Evolutionary conservation across 2,888 invertebrate genomes (phyloP).

Genomic region (Notocelia uddmanniana): DNA sequence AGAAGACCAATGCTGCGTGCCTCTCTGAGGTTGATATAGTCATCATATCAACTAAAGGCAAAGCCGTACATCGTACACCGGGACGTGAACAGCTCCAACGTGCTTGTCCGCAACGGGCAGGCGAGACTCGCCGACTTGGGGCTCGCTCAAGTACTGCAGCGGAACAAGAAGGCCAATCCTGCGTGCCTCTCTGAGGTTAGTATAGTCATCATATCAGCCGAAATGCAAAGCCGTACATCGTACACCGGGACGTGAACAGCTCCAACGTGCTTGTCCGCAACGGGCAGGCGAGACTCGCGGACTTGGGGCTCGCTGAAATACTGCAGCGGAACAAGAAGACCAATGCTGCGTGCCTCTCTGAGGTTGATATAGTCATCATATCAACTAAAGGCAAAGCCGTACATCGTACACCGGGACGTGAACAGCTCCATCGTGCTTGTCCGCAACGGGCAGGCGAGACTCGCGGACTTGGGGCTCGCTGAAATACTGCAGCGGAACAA

Average conservation of each 20-base stretch:
- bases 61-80: constrained; percentile 96
- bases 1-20: constrained; percentile 60
- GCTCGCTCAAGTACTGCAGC: constrained; percentile 67
- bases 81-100: constrained; percentile 96
- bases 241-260: constrained; percentile 96
- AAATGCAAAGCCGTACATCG: constrained; percentile 94
- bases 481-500: constrained; percentile 61
- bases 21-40: constrained; percentile 62
- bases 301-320: constrained; percentile 86
- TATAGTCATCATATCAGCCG: too few species aligned
- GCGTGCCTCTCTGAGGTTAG: too few species aligned
- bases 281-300: constrained; percentile 92
- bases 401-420: constrained; percentile 95
- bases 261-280: constrained; percentile 94
- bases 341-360: too few species aligned
- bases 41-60: too few species aligned
- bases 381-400: constrained; percentile 90
- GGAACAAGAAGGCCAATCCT: constrained; percentile 43
- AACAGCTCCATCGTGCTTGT: constrained; percentile 96
- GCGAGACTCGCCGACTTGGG: constrained; percentile 94
- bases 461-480: constrained; percentile 90
- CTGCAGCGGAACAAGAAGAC: constrained; percentile 50
- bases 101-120: constrained; percentile 91
- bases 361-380: too few species aligned
- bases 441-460: constrained; percentile 90